phyloP scores from a whole-genome alignment of 1,140 invertebrate species.

The Rhagoletis pomonella region DNA sequence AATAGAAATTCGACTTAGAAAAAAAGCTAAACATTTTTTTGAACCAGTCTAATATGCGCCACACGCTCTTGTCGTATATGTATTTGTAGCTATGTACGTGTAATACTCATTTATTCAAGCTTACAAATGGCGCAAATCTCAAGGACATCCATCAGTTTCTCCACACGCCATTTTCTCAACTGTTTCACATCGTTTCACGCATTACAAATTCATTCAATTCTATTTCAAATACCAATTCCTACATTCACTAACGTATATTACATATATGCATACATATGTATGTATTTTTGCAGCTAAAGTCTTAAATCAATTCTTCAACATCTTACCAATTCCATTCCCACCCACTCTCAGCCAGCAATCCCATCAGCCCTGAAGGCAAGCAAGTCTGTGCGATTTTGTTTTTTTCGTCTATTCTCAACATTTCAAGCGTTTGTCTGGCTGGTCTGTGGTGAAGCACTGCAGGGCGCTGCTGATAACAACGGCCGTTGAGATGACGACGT shows the following conservation, averaged over 20 bases:
- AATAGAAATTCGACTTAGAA: too few relatives aligned
- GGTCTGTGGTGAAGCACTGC: not conserved
- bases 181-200: conserved; percentile 19
- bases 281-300: not conserved
- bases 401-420: conserved; percentile 25
- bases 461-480: not conserved
- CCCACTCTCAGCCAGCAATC: conserved; percentile 13
- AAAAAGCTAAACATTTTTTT: too few relatives aligned
- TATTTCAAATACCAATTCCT: not conserved
- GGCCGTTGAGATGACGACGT: not conserved
- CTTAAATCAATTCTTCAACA: conserved; percentile 1
- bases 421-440: conserved; percentile 15
- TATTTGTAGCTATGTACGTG: not conserved
- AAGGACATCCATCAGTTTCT: not conserved
- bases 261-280: not conserved
- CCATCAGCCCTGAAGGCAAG: conserved; percentile 30
- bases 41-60: too few relatives aligned
- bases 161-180: not conserved
- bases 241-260: not conserved
- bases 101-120: too few relatives aligned
- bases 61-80: not conserved
- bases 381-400: conserved; percentile 14
- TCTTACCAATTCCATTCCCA: not conserved
- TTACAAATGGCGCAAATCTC: not conserved
- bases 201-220: conserved; percentile 15